Base-by-base conservation (phyloP, 2,797 vertebrate species). In the Chaenodraco wilsoni region DNA sequence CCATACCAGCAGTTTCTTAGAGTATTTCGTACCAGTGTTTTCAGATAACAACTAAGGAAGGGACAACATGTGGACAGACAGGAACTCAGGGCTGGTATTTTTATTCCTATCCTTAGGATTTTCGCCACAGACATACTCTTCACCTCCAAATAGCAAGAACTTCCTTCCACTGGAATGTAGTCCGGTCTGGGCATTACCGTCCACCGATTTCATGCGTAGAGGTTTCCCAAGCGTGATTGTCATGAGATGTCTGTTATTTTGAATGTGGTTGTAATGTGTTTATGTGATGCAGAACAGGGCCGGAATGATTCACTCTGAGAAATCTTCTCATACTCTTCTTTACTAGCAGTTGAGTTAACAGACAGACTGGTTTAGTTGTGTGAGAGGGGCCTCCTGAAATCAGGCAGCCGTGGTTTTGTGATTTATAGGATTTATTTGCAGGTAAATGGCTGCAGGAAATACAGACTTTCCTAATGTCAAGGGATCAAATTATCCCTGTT, bases 381-480 rank as follows among this genome's bases (percentile, higher is more conserved):
- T 43, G 57, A 69, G 60, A 57, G 37, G 67, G n/a, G 17, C 21
- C 21, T 52, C 79, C 65, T 44, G 40, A 31, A 59, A 54, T 69
- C 33, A 65, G 71, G 64, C 77, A 55, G 69, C 54, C 64, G 62
- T 63, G 74, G 37, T 66, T 59, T 59, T 72, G 27, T 78, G 65
- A 85, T 87, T 75, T 76, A 84, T 83, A 56, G 59, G 37, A 84
- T 87, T 90, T 87, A 88, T 89, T 89, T 78, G 59, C 72, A 76
- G 58, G 66, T 73, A 87, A 83, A 81, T 4, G 27, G 59, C 65
- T 89, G 76, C 68, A 87, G 79, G 65, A 79, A 86, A 76, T 69
- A 49, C 52, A 77, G 68, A 44, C 76, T 84, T 88, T 78, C 65
- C 67, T 79, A 72, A 76, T 77, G 73, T 61, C 71, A 49, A 31